A percentile compares a stretch with the other conserved stretches of the same genome.
Conservation (phyloP, 1,140 invertebrate species). For the Brachionus koreanus region DNA sequence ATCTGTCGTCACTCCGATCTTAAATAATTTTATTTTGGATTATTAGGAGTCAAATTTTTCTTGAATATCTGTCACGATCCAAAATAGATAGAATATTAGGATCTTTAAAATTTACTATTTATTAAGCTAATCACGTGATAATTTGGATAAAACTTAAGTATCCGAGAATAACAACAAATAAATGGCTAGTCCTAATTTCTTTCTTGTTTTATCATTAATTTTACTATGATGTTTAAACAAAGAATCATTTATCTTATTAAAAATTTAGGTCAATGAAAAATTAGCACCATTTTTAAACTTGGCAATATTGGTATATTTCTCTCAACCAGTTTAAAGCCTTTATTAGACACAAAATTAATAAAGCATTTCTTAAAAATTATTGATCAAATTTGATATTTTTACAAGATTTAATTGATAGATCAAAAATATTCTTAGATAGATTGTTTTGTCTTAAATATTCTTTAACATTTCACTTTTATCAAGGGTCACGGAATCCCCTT, state of each 20-base stretch:
- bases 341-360: not conserved
- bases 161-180: not conserved
- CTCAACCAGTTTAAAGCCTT: not conserved
- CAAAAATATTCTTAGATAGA: not conserved
- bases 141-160: not conserved
- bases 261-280: not conserved
- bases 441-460: no score
- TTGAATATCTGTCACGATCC: not conserved
- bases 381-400: slow-evolving; percentile 2
- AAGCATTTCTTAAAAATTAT: not conserved
- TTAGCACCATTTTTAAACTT: not conserved
- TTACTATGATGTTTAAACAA: not conserved
- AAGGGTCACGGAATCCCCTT: not conserved
- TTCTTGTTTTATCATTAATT: not conserved
- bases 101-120: not conserved
- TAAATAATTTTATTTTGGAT: no score
- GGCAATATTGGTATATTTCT: not conserved
- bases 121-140: not conserved
- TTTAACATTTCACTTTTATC: no score
- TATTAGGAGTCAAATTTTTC: not conserved
- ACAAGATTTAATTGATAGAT: not conserved
- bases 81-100: not conserved
- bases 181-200: not conserved
- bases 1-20: not conserved
- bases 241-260: not conserved